A percentile compares a stretch with the other conserved stretches of the same genome.
Conservation (phyloP, 2,888 invertebrate species). For the Leptinotarsa juncta region DNA sequence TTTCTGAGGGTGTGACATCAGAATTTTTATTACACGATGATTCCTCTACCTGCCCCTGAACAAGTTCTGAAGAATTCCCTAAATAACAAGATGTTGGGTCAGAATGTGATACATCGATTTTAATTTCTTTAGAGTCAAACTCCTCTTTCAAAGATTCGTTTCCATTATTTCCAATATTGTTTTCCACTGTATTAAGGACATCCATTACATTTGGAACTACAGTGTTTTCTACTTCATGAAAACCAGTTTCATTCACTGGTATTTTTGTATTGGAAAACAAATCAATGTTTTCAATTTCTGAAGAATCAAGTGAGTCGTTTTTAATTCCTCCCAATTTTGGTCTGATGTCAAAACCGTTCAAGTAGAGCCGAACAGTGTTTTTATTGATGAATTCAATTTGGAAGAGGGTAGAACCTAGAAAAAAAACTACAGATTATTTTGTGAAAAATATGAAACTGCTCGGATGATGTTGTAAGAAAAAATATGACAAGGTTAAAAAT, state of each 20-base stretch:
- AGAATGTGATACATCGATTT: background rate
- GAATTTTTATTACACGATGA: background rate
- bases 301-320: conserved; percentile 23
- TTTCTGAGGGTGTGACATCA: too few species aligned
- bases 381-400: conserved; percentile 57
- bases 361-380: conserved; percentile 55
- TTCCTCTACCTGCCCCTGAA: background rate
- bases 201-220: background rate
- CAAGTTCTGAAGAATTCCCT: background rate
- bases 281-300: conserved; percentile 19
- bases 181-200: background rate
- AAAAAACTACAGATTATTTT: conserved; percentile 17
- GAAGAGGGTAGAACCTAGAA: conserved; percentile 52
- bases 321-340: conserved; percentile 50
- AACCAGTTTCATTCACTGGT: background rate
- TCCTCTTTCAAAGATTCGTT: background rate
- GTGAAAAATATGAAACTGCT: background rate
- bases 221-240: background rate
- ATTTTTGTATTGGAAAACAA: background rate
- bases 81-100: background rate
- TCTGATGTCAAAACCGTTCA: conserved; percentile 57
- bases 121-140: too few species aligned
- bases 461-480: background rate
- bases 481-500: too few species aligned
- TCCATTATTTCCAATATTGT: background rate